Conservation (phyloP, 2,113 vertebrate genomes). For the Bubalus kerabau region DNA sequence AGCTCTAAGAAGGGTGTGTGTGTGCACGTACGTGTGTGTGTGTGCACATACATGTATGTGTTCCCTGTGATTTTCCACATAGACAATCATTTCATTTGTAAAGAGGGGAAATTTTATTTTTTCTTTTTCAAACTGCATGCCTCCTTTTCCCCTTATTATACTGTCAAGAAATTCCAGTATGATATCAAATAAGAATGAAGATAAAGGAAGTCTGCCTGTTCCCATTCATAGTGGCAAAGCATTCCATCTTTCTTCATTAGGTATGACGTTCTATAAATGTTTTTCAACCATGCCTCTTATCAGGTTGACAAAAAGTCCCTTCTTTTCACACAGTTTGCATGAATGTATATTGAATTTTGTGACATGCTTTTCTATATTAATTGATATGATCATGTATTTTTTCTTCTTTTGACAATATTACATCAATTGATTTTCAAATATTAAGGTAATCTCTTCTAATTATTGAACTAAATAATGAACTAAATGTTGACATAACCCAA, state of each 20-base stretch:
- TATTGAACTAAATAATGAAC: not conserved
- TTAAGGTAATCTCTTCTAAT: not conserved
- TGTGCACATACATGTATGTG: not conserved
- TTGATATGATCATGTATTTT: not conserved
- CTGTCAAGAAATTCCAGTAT: not conserved
- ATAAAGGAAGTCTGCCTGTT: not conserved
- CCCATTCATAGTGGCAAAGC: not conserved
- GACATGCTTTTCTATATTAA: not conserved
- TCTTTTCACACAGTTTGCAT: not conserved
- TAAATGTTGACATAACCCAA: not conserved
- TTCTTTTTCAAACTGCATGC: not conserved
- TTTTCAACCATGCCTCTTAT: not conserved
- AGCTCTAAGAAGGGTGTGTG: not conserved
- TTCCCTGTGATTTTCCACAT: not conserved
- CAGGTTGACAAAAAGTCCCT: not conserved
- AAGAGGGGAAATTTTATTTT: not conserved
- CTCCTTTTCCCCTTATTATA: not conserved
- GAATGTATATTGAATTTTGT: not conserved
- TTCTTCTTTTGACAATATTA: not conserved
- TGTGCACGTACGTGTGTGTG: fast-evolving
- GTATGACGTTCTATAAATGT: not conserved
- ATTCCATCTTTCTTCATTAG: not conserved
- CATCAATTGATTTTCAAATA: not conserved
- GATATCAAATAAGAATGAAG: not conserved
- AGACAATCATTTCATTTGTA: not conserved